phyloP scores from a whole-genome alignment of 2,888 invertebrate species.

The Xanthorhoe designata region DNA sequence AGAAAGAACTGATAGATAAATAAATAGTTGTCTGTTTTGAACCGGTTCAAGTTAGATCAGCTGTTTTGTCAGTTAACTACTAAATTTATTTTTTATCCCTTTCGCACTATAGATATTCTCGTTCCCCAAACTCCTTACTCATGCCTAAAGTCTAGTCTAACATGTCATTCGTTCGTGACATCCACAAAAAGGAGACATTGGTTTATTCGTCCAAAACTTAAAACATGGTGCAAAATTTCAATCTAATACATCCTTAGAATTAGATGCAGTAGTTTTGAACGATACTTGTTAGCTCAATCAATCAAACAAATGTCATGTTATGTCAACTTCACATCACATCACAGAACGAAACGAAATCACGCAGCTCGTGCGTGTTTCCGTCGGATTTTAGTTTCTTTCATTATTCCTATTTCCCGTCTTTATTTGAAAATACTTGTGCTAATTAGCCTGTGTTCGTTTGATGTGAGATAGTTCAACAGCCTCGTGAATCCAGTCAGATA shows the following conservation, averaged over 20 bases:
- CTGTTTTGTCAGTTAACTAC: background rate
- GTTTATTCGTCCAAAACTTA: background rate
- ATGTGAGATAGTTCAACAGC: slow-evolving; percentile 21
- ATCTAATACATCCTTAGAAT: no score
- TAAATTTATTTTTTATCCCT: background rate
- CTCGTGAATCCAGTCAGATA: slow-evolving; percentile 8
- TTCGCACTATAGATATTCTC: background rate
- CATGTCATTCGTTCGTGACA: background rate
- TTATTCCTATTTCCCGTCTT: slow-evolving; percentile 8
- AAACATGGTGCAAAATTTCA: no score
- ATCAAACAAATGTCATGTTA: no score
- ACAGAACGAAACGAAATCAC: slow-evolving; percentile 18
- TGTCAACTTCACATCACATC: no score
- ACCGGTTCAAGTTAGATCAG: no score
- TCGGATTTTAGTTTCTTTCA: slow-evolving; percentile 9
- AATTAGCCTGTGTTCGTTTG: slow-evolving; percentile 28
- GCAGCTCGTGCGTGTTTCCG: slow-evolving; percentile 24
- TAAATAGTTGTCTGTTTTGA: no score
- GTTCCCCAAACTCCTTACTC: background rate
- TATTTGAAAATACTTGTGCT: slow-evolving; percentile 24
- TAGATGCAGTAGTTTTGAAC: slow-evolving; percentile 1
- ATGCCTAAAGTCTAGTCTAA: background rate
- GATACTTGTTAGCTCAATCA: no score
- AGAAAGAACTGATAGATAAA: no score
- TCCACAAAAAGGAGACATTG: background rate